Base-by-base conservation (phyloP, 2,888 invertebrate species). In the Zelleria hepariella region DNA sequence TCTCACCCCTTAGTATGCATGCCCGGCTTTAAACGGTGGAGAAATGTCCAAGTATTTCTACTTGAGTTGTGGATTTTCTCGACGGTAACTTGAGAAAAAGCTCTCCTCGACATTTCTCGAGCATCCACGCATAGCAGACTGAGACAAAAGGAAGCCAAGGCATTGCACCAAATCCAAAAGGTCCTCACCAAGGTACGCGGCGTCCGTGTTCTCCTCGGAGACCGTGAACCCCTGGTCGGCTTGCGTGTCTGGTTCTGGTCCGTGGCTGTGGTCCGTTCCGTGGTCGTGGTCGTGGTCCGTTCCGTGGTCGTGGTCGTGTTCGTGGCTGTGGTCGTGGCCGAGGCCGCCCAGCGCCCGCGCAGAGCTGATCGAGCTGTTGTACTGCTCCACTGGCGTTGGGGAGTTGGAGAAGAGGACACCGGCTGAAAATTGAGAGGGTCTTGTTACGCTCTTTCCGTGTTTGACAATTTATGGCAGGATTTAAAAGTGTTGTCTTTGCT, bases 381-480 rank as follows among this genome's bases (percentile, higher is more conserved):
- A 84, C 70, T 82, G 91, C 75, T 86, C 90, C 61, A 91, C 81
- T 0, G 91, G 87, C 48, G 92, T 91, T 53, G 92, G 92, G 61
- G 92, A 91, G 79, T 91, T 92, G 26, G 91, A 86, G 68, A 93
- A 91, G 65, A 94, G 91, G 57, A 93, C 88, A 56, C 94, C 94
- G 69, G 93, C 94, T 94, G 80, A 48, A 90, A 90, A 5, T 10
- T 15, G 32, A 42, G 32, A 42, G 32, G 15, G 15, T 10, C 32
- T 10, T 42, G 10, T 42, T 42, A 15, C 10, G 15, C 15, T 42
- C 10, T 2, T 42, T 42, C 15, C 32, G 15, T n/a, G n/a, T n/a
- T n/a, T n/a, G n/a, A n/a, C n/a, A n/a, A n/a, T n/a, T 32, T 26
- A 26, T 26, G 7, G 26, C 26, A 26, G n/a, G n/a, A n/a, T n/a